Evolutionary conservation across 92 coral and sea anemone species (phyloP).

Genomic region (Phenganax marumi): DNA sequence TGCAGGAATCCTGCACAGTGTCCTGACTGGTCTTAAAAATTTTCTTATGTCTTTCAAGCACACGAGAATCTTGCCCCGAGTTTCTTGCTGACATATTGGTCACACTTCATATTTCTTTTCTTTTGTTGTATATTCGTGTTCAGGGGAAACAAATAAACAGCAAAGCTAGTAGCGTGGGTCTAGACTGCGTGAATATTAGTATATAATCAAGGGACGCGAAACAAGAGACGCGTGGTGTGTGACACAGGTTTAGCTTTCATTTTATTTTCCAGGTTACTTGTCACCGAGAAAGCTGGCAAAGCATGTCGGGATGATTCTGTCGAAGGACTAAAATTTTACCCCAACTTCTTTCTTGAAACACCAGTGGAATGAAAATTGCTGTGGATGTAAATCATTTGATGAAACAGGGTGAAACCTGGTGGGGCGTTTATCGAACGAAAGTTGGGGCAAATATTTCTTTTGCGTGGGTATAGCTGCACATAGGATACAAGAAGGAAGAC

Average conservation of each 20-base stretch:
- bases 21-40: not conserved
- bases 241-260: not conserved
- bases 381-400: not conserved
- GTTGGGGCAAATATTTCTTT: too few relatives aligned
- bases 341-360: constrained; percentile 79
- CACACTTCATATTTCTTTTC: too few relatives aligned
- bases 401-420: too few relatives aligned
- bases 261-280: constrained; percentile 63
- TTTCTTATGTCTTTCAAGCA: not conserved
- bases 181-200: too few relatives aligned
- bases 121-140: too few relatives aligned
- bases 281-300: constrained; percentile 97
- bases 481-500: too few relatives aligned
- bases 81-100: too few relatives aligned
- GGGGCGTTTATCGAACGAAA: not conserved
- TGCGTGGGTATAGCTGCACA: too few relatives aligned
- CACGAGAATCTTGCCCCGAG: too few relatives aligned
- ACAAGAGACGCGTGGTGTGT: not conserved
- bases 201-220: too few relatives aligned
- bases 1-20: not conserved
- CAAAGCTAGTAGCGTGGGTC: too few relatives aligned
- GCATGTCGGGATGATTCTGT: constrained; percentile 97
- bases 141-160: too few relatives aligned
- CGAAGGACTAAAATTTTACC: constrained; percentile 92
- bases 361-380: constrained; percentile 38